A percentile compares a stretch with the other conserved stretches of the same genome.
These are phyloP conservation scores for Drosophila varians DNA, from an alignment of 1,140 invertebrate species.

Conservation along the genomic window DNA sequence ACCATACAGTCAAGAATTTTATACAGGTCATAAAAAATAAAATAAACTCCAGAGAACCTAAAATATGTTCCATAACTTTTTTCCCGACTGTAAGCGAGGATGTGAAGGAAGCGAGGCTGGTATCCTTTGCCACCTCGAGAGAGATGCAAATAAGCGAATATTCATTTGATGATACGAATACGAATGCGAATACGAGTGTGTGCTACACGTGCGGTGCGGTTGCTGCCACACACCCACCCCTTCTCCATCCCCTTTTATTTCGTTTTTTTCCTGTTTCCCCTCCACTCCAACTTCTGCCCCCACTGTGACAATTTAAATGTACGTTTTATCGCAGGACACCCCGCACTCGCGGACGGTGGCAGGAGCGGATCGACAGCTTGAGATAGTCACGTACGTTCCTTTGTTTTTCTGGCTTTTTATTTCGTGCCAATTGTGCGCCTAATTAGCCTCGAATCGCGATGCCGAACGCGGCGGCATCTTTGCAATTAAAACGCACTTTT, in stretches of 20 bases:
- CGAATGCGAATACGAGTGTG: slow-evolving; percentile 28
- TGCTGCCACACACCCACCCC: slow-evolving; percentile 10
- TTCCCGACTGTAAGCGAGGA: background rate
- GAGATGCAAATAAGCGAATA: slow-evolving; percentile 81
- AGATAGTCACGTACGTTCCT: slow-evolving; percentile 76
- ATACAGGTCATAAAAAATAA: too few relatives aligned
- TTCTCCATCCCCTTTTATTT: background rate
- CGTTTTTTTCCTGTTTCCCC: background rate
- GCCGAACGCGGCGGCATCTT: slow-evolving; percentile 63
- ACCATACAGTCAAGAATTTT: too few relatives aligned
- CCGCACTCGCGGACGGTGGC: background rate
- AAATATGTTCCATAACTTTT: background rate
- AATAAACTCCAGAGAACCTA: background rate
- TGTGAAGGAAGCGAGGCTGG: slow-evolving; percentile 10
- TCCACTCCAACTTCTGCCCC: background rate
- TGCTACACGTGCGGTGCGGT: slow-evolving; percentile 63
- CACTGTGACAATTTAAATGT: slow-evolving; percentile 72
- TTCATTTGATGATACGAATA: slow-evolving; percentile 78
- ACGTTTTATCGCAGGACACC: slow-evolving; percentile 54
- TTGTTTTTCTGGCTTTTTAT: slow-evolving; percentile 75
- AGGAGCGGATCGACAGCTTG: slow-evolving; percentile 69
- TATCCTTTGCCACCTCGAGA: slow-evolving; percentile 37
- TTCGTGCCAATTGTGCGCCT: slow-evolving; percentile 79
- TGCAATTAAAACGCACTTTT: slow-evolving; percentile 81
- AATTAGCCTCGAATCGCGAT: slow-evolving; percentile 74